A percentile compares a stretch with the other conserved stretches of the same genome.
These are phyloP conservation scores for Mohoua ochrocephala DNA, from an alignment of 2,113 vertebrate genomes.

Conservation along the genomic window DNA sequence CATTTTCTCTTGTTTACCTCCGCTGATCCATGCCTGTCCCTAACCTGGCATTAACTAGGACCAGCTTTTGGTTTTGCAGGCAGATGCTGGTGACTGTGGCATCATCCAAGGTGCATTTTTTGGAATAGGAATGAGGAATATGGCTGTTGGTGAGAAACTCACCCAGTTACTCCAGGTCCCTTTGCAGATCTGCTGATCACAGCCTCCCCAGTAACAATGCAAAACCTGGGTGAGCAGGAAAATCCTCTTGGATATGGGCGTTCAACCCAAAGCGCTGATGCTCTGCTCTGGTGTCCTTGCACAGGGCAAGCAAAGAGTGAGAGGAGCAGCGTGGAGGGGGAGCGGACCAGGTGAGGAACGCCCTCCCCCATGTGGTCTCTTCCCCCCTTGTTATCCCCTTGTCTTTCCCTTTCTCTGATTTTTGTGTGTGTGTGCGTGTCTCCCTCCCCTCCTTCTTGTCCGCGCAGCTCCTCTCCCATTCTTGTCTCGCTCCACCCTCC, in stretches of 20 bases:
- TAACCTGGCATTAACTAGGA: neutral
- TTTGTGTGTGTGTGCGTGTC: neutral
- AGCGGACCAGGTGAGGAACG: neutral
- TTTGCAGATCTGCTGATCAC: rapidly evolving
- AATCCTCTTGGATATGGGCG: neutral
- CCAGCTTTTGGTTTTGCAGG: neutral
- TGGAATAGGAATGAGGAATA: neutral
- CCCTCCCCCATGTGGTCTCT: neutral
- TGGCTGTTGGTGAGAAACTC: neutral
- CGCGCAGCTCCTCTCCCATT: neutral
- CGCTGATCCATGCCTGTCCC: neutral
- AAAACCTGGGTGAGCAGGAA: neutral
- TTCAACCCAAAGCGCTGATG: neutral
- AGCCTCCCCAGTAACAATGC: rapidly evolving
- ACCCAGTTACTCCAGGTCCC: no score
- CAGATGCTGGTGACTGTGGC: neutral
- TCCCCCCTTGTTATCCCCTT: slow-evolving; percentile 19
- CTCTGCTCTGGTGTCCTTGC: neutral
- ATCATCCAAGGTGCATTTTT: neutral
- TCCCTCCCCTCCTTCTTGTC: slow-evolving; percentile 14
- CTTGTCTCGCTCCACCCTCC: slow-evolving; percentile 39
- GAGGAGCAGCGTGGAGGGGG: neutral
- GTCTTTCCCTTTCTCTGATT: slow-evolving; percentile 7
- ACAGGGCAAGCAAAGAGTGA: neutral
- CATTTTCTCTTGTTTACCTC: neutral